Base-by-base conservation (phyloP, 2,797 vertebrate genomes). In the Melanotaenia pygmaea region DNA sequence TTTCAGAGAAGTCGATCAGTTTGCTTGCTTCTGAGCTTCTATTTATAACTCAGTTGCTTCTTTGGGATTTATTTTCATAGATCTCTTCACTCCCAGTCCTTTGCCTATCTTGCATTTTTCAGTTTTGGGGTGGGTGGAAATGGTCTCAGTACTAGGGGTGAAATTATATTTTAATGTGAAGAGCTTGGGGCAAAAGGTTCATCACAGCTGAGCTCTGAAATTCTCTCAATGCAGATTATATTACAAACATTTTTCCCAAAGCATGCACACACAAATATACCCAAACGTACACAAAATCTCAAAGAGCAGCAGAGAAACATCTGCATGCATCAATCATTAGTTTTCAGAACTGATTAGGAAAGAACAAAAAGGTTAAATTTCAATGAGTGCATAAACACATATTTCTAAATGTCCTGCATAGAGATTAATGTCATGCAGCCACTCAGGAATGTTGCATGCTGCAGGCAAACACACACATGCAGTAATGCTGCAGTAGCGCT, bases 401-500 rank as follows among this genome's bases (percentile, higher is more conserved):
- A n/a, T 57, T 9, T 28, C 51, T 30, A 43, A 14, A 79, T 62
- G 26, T 30, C 18, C 28, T 28, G 16, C n/a, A 64, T 72, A 65
- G 28, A 61, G 37, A 76, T 74, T 69, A 4, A 45, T 73, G 60
- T 76, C 43, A 80, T 71, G 76, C 78, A n/a, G 32, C 28, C 20
- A 40, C 38, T 50, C 32, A 57, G 43, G 4, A 1, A 16, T 10
- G 35, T 47, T 0, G 4, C 57, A 71, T 35, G 40, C 73, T 38
- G n/a, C 8, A 79, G n/a, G 30, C 69, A 81, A 26, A 77, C 61
- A 56, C 64, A 59, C 37, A 5, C 54, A 24, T 28, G 34, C 65
- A 57, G 8, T 0, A 11, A 10, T 0, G 7, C 34, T 9, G n/a
- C 16, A 53, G 51, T n/a, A 16, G 54, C 73, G 81, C 96, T 96